These are phyloP conservation scores for Heterodera schachtii DNA, from an alignment of 1,140 invertebrate species.

Conservation along the genomic window DNA sequence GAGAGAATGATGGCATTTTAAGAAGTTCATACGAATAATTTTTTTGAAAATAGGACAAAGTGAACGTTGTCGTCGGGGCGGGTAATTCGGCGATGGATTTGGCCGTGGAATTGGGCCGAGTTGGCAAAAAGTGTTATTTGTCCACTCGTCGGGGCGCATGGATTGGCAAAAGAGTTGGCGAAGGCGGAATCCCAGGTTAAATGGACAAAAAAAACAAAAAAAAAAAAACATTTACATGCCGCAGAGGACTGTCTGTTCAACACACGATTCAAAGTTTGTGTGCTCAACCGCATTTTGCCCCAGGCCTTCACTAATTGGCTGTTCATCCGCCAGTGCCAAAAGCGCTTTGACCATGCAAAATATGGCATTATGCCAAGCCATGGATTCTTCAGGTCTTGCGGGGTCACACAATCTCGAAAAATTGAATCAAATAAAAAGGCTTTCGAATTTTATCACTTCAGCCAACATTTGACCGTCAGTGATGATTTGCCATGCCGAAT, in stretches of 20 bases:
- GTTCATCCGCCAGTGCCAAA: conserved; percentile 43
- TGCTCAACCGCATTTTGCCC: conserved; percentile 3
- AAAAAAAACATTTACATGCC: neutral
- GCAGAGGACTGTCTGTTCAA: neutral
- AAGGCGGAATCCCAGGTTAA: conserved; percentile 27
- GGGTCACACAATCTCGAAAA: no score
- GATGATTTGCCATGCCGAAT: conserved; percentile 65
- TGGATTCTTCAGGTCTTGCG: conserved; percentile 14
- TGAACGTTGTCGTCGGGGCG: conserved; percentile 64
- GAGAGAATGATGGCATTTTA: neutral
- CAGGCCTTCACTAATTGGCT: neutral
- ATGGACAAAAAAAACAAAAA: neutral
- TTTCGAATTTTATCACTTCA: neutral
- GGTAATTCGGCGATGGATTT: conserved; percentile 71
- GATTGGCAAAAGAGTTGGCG: conserved; percentile 65
- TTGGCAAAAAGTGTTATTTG: conserved; percentile 67
- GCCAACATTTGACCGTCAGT: conserved; percentile 67
- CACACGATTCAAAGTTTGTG: conserved; percentile 21
- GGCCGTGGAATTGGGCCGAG: conserved; percentile 68
- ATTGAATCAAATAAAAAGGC: neutral
- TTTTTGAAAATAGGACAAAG: neutral
- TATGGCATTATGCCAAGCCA: conserved; percentile 68
- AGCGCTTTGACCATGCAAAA: conserved; percentile 68
- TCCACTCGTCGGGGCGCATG: conserved; percentile 69
- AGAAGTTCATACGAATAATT: conserved; percentile 30